phyloP scores from a whole-genome alignment of 2,797 vertebrate genomes.

The Cetoscarus ocellatus region DNA sequence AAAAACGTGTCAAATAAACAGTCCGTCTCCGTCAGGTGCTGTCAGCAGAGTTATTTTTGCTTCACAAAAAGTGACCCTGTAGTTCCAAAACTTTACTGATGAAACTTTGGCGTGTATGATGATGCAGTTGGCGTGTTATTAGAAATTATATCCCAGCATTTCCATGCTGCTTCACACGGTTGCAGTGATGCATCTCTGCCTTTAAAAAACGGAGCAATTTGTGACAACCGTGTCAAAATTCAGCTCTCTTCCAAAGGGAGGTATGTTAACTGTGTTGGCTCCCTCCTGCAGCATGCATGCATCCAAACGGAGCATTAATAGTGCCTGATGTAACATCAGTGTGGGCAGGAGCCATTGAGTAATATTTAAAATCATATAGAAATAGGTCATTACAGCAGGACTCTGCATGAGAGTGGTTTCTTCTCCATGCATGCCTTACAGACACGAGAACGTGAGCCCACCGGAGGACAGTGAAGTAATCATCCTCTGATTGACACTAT shows the following conservation, averaged over 20 bases:
- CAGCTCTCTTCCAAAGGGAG: constrained; percentile 5
- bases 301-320: constrained; percentile 19
- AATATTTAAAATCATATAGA: constrained; percentile 9
- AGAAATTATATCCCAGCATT: background rate
- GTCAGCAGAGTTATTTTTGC: background rate
- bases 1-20: background rate
- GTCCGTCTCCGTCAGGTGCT: background rate
- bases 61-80: constrained; percentile 1
- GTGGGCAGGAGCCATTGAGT: constrained; percentile 21
- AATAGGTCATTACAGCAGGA: constrained; percentile 24
- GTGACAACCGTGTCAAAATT: constrained; percentile 24
- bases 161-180: background rate
- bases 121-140: background rate
- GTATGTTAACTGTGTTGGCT: constrained; percentile 1
- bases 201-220: constrained; percentile 8
- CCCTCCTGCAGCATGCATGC: constrained; percentile 3
- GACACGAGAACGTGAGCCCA: background rate
- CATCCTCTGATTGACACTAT: constrained; percentile 11
- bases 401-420: constrained; percentile 1
- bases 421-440: constrained; percentile 1
- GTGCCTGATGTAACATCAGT: constrained; percentile 40
- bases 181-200: background rate
- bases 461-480: background rate
- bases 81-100: background rate
- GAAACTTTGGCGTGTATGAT: background rate